Evolutionary conservation across 2,113 vertebrate species (phyloP).

Genomic region (Mesitornis unicolor): DNA sequence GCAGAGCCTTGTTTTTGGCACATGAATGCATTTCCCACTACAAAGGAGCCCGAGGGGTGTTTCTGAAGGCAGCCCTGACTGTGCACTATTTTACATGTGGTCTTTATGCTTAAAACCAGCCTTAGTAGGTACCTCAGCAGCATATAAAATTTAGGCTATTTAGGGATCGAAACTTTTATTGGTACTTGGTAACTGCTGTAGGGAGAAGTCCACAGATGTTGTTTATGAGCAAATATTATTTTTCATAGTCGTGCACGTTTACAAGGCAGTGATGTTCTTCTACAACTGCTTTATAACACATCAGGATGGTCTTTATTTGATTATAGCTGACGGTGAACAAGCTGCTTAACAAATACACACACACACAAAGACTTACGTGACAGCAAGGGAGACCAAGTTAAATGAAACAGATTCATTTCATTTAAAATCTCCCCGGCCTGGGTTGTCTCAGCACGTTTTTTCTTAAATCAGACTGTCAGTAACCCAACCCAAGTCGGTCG

Average conservation of each 20-base stretch:
- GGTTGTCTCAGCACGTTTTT: not conserved
- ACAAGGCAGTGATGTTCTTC: slow-evolving; percentile 4
- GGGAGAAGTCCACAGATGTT: not conserved
- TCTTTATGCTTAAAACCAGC: not conserved
- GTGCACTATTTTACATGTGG: not conserved
- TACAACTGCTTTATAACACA: not conserved
- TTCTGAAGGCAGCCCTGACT: not conserved
- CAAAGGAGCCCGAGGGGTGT: not conserved
- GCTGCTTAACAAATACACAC: not conserved
- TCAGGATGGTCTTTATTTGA: not conserved
- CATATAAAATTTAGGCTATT: not conserved
- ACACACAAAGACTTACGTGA: not conserved
- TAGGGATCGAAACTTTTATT: not conserved
- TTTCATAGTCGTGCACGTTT: slow-evolving; percentile 15
- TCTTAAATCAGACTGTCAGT: not conserved
- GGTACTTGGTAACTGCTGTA: not conserved
- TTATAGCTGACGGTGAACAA: not conserved
- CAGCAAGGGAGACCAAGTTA: not conserved
- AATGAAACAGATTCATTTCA: not conserved
- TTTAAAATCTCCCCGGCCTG: not conserved
- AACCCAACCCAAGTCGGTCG: not conserved
- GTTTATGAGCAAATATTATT: slow-evolving; percentile 33
- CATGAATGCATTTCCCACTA: not conserved
- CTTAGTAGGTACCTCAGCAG: not conserved
- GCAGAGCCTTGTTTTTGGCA: not conserved